phyloP scores from a whole-genome alignment of 2,888 invertebrate species.

The Pheosia tremula region DNA sequence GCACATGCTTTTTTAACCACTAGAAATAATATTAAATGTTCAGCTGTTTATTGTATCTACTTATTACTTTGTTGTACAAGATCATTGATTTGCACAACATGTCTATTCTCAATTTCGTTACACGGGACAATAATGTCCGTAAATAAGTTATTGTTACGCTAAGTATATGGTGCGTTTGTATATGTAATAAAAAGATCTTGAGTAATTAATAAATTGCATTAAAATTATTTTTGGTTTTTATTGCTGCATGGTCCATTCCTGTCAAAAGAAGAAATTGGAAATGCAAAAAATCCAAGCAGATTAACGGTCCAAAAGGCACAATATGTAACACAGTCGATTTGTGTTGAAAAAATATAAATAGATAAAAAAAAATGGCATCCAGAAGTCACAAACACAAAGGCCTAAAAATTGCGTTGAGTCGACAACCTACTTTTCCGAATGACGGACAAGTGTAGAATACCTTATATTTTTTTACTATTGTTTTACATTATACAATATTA shows the following conservation, averaged over 20 bases:
- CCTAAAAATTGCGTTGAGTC: too few relatives aligned
- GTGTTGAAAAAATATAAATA: too few relatives aligned
- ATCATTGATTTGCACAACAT: constrained; percentile 36
- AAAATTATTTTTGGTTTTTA: constrained; percentile 25
- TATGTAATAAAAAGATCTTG: constrained; percentile 75
- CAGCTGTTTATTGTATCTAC: constrained; percentile 25
- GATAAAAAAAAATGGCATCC: too few relatives aligned
- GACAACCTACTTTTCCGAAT: too few relatives aligned
- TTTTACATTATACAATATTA: too few relatives aligned
- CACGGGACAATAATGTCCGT: constrained; percentile 45
- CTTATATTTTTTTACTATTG: too few relatives aligned
- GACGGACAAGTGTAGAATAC: too few relatives aligned
- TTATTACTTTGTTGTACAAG: constrained; percentile 28
- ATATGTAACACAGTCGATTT: too few relatives aligned
- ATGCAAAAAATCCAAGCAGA: too few relatives aligned
- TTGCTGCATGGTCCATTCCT: not conserved
- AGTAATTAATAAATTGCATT: constrained; percentile 79
- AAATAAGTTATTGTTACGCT: constrained; percentile 72
- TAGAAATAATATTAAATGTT: constrained; percentile 21
- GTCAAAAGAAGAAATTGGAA: too few relatives aligned
- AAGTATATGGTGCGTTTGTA: constrained; percentile 83
- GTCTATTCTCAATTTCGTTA: constrained; percentile 41
- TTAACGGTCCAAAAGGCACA: too few relatives aligned
- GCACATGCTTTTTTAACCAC: constrained; percentile 38
- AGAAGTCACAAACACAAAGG: too few relatives aligned